Percentiles rank a stretch among this genome's conserved stretches.
Evolutionary conservation across 2,113 vertebrate species (phyloP).

Genomic region (Odocoileus hemionus): DNA sequence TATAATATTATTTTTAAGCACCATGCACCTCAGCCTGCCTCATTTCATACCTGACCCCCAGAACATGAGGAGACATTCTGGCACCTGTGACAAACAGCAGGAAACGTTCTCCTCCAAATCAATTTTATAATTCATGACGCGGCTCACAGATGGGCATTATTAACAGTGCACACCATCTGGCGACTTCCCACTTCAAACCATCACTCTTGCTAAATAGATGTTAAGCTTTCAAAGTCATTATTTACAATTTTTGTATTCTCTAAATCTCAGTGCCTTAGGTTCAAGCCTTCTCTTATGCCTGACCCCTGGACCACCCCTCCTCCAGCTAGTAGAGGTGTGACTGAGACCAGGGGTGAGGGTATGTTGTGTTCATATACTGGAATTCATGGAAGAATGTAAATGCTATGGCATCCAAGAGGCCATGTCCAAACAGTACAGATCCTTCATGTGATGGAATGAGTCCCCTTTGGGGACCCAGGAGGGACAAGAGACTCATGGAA

Average conservation of each 20-base stretch:
- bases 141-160: conserved; percentile 51
- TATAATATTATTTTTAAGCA: background rate
- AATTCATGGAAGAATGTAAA: background rate
- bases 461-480: background rate
- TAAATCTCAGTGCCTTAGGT: background rate
- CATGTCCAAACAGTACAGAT: background rate
- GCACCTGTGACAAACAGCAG: conserved; percentile 17
- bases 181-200: background rate
- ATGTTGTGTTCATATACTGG: background rate
- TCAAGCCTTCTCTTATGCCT: background rate
- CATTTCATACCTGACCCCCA: background rate
- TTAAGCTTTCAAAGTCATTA: conserved; percentile 35
- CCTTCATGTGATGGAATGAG: background rate
- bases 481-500: background rate
- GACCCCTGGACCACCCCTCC: background rate
- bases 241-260: background rate
- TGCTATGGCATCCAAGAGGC: background rate
- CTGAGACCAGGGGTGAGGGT: background rate
- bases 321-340: background rate
- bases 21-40: background rate
- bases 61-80: background rate
- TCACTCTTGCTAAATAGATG: conserved; percentile 53
- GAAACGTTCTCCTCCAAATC: background rate
- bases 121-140: conserved; percentile 25
- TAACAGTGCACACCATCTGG: conserved; percentile 53